These are phyloP conservation scores for Aphelenchoides besseyi DNA, from an alignment of 1,140 invertebrate species.

Conservation along the genomic window DNA sequence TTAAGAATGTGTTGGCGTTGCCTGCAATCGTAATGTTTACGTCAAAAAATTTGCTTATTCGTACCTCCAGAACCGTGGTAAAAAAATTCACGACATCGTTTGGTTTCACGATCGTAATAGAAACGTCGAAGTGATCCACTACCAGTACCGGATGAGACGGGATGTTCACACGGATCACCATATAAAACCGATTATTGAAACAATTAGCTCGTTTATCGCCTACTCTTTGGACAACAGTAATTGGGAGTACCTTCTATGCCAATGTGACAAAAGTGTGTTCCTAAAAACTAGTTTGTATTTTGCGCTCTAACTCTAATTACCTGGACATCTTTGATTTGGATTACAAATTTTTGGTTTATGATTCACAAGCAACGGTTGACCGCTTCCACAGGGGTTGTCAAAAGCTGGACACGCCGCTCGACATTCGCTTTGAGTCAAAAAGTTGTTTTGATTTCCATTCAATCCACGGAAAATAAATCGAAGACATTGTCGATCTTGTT, in stretches of 20 bases:
- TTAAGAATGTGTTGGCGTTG: slow-evolving; percentile 60
- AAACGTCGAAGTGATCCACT: slow-evolving; percentile 45
- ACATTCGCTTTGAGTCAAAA: slow-evolving; percentile 42
- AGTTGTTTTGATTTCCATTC: slow-evolving; percentile 57
- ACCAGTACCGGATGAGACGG: slow-evolving; percentile 45
- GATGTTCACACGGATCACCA: slow-evolving; percentile 57
- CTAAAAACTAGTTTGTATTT: slow-evolving; percentile 14
- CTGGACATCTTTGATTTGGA: slow-evolving; percentile 33
- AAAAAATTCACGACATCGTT: slow-evolving; percentile 50
- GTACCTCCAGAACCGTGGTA: slow-evolving; percentile 53
- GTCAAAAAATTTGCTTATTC: no score
- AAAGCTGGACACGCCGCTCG: slow-evolving; percentile 51
- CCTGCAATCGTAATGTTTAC: no score
- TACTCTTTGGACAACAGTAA: slow-evolving; percentile 58
- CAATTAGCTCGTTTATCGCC: slow-evolving; percentile 14
- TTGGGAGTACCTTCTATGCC: slow-evolving; percentile 32
- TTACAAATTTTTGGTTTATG: slow-evolving; percentile 44
- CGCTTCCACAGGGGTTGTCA: slow-evolving; percentile 53
- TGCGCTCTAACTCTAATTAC: slow-evolving; percentile 15
- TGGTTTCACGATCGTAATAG: slow-evolving; percentile 53
- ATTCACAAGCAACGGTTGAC: slow-evolving; percentile 46
- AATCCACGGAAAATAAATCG: slow-evolving; percentile 59
- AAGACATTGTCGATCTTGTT: slow-evolving; percentile 46
- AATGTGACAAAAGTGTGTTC: slow-evolving; percentile 57
- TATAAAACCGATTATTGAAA: slow-evolving; percentile 28